phyloP scores from a whole-genome alignment of 92 coral and sea anemone species.

The Heliopora coerulea region DNA sequence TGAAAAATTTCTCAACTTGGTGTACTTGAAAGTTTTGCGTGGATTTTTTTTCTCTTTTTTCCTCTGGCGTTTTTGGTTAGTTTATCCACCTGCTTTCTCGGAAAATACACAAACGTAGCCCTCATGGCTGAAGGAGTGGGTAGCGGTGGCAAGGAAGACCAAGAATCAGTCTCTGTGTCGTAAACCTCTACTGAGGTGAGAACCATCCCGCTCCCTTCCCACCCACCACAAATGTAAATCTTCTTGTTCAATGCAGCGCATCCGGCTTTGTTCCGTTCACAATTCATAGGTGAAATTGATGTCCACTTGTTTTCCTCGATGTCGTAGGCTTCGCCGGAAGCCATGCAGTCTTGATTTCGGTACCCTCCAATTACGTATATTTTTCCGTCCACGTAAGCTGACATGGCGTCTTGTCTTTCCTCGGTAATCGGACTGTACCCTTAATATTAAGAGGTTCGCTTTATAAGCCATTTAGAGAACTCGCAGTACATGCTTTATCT shows the following conservation, averaged over 20 bases:
- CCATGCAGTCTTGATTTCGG: constrained; percentile 72
- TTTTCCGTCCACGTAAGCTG: constrained; percentile 76
- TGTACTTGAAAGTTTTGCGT: constrained; percentile 32
- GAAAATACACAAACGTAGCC: constrained; percentile 73
- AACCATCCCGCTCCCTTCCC: constrained; percentile 89
- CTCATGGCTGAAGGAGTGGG: constrained; percentile 96
- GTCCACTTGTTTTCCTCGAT: constrained; percentile 75
- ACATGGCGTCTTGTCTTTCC: constrained; percentile 94
- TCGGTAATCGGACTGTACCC: constrained; percentile 81
- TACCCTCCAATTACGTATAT: constrained; percentile 93
- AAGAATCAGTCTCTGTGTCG: constrained; percentile 74
- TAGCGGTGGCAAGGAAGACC: constrained; percentile 71
- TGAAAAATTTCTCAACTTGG: neutral
- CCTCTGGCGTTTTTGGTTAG: constrained; percentile 51
- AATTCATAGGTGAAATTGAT: constrained; percentile 69
- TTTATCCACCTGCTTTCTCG: constrained; percentile 83
- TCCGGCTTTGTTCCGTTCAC: constrained; percentile 90
- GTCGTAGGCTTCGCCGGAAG: constrained; percentile 86
- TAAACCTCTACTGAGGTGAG: constrained; percentile 80
- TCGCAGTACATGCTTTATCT: no score
- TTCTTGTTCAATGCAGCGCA: constrained; percentile 76
- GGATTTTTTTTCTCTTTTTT: constrained; percentile 26
- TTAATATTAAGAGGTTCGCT: no score
- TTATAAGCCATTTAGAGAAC: no score
- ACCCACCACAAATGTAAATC: constrained; percentile 95